phyloP scores from a whole-genome alignment of 2,113 vertebrate genomes.

The Mus musculus region DNA sequence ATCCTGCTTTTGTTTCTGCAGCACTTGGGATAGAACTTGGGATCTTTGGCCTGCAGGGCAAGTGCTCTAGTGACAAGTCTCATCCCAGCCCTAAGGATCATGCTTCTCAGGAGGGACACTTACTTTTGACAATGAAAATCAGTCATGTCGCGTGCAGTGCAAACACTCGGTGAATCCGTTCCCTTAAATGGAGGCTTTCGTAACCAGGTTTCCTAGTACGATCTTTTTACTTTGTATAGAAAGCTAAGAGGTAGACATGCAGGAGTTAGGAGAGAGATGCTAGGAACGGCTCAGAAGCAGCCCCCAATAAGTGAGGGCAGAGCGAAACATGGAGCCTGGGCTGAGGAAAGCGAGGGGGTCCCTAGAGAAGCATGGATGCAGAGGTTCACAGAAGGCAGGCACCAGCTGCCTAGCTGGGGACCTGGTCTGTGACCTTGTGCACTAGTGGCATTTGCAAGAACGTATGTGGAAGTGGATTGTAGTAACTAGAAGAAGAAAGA shows the following conservation, averaged over 20 bases:
- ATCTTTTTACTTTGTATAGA: neutral
- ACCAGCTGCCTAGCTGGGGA: too few species aligned
- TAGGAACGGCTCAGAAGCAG: neutral
- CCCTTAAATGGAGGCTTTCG: neutral
- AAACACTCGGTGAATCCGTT: too few species aligned
- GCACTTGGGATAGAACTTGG: neutral
- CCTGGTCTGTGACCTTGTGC: neutral
- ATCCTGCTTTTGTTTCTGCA: neutral
- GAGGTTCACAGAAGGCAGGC: neutral
- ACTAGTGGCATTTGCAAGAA: neutral
- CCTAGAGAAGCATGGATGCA: neutral
- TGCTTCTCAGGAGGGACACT: fast-evolving
- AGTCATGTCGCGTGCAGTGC: fast-evolving
- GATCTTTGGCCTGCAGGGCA: neutral
- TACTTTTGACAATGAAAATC: neutral
- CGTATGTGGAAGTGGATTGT: fast-evolving
- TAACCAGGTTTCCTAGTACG: neutral
- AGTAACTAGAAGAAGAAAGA: neutral
- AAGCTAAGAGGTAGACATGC: neutral
- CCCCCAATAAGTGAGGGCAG: fast-evolving
- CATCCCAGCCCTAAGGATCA: neutral
- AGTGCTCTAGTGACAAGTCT: neutral
- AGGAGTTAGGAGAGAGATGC: too few species aligned
- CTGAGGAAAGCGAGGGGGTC: neutral
- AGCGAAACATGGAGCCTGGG: too few species aligned